phyloP scores from a whole-genome alignment of 1,140 invertebrate species.

The Nebria ingens region DNA sequence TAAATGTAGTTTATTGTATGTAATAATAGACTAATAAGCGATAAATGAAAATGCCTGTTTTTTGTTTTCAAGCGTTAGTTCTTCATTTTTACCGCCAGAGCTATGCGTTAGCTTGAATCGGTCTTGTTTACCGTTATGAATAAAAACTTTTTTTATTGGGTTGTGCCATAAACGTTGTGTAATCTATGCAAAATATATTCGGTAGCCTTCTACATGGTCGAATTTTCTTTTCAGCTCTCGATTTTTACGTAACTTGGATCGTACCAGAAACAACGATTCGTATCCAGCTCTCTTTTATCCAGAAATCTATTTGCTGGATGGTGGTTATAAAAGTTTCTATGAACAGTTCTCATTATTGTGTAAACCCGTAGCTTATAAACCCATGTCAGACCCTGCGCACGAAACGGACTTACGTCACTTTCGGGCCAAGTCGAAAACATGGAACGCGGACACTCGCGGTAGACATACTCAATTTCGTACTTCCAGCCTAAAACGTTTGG shows the following conservation, averaged over 20 bases:
- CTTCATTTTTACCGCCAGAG: too few species aligned
- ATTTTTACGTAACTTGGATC: slow-evolving; percentile 74
- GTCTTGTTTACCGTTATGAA: too few species aligned
- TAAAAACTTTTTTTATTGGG: too few species aligned
- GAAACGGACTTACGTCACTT: slow-evolving; percentile 62
- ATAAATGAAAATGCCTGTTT: too few species aligned
- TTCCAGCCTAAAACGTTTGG: background rate
- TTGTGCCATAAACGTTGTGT: too few species aligned
- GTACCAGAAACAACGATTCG: slow-evolving; percentile 65
- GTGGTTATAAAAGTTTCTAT: slow-evolving; percentile 90
- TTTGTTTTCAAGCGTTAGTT: too few species aligned
- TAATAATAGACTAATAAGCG: too few species aligned
- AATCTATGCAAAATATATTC: too few species aligned
- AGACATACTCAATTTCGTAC: background rate
- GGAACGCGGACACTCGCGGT: slow-evolving; percentile 35
- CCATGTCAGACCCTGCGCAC: slow-evolving; percentile 69
- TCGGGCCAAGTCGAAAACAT: slow-evolving; percentile 67
- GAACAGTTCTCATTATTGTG: slow-evolving; percentile 60
- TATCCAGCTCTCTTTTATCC: slow-evolving; percentile 89
- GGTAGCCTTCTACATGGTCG: slow-evolving; percentile 7
- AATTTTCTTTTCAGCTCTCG: slow-evolving; percentile 52
- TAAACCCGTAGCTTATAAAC: slow-evolving; percentile 60
- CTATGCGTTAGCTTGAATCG: too few species aligned
- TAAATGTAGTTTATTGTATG: too few species aligned
- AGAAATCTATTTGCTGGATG: slow-evolving; percentile 88